These are phyloP conservation scores for Lonchura striata DNA, from an alignment of 2,113 vertebrate species.

Conservation along the genomic window DNA sequence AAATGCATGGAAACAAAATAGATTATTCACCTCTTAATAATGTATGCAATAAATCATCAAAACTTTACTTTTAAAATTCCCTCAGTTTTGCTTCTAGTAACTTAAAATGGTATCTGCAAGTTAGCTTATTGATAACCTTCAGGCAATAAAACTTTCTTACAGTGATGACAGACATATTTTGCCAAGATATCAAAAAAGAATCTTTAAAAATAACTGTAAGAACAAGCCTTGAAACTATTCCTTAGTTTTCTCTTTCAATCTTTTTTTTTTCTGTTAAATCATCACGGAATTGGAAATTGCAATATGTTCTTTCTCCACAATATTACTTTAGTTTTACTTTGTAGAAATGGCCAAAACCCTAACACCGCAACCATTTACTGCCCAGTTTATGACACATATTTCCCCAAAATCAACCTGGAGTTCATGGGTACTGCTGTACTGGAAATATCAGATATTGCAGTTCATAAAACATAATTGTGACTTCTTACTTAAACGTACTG, in stretches of 20 bases:
- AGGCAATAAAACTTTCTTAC: slow-evolving; percentile 4
- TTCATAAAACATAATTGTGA: background rate
- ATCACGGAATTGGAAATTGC: background rate
- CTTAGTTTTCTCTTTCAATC: background rate
- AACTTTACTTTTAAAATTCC: background rate
- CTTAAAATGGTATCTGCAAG: slow-evolving; percentile 8
- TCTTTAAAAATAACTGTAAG: background rate
- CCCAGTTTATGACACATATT: background rate
- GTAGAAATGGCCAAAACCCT: background rate
- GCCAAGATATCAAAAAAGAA: background rate
- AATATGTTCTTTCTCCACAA: background rate
- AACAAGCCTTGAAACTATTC: background rate
- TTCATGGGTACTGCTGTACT: background rate
- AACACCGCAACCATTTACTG: background rate
- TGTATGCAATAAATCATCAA: background rate
- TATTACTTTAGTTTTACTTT: background rate
- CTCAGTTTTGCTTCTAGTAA: background rate
- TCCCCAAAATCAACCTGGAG: background rate
- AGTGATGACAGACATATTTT: background rate
- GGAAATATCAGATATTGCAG: background rate
- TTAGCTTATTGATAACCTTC: slow-evolving; percentile 28
- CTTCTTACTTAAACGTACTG: background rate
- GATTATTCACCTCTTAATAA: background rate
- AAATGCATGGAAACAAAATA: background rate
- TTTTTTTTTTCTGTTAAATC: background rate